Percentiles rank a stretch among this genome's conserved stretches.
These are phyloP conservation scores for Phyllopteryx taeniolatus DNA, from an alignment of 2,113 vertebrate species.

Conservation along the genomic window DNA sequence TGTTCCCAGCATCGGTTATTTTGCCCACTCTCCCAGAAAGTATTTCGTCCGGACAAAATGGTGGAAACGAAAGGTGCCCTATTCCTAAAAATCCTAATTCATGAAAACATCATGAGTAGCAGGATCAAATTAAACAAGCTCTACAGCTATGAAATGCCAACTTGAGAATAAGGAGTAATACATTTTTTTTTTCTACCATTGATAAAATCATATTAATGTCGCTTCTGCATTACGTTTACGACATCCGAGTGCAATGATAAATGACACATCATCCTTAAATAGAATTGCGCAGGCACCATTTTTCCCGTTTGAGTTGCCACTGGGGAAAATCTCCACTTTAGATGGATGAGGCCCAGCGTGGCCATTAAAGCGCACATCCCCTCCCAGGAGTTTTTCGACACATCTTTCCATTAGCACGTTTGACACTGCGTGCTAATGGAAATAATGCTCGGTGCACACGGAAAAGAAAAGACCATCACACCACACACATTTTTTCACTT, in stretches of 20 bases:
- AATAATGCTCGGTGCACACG: background rate
- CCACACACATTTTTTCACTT: too few relatives aligned
- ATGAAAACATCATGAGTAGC: constrained; percentile 37
- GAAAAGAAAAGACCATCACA: background rate
- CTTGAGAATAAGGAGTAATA: constrained; percentile 50
- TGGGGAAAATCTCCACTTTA: constrained; percentile 8
- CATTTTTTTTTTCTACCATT: constrained; percentile 11
- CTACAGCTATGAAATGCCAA: constrained; percentile 34
- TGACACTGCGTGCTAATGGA: too few relatives aligned
- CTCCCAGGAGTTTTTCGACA: constrained; percentile 23
- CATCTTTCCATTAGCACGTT: background rate
- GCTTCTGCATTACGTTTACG: constrained; percentile 57
- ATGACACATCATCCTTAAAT: constrained; percentile 39
- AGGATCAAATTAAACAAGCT: constrained; percentile 33
- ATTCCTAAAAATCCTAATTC: constrained; percentile 16
- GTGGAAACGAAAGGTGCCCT: constrained; percentile 26
- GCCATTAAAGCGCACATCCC: constrained; percentile 40
- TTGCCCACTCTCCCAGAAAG: background rate
- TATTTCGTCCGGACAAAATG: constrained; percentile 5
- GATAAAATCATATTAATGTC: constrained; percentile 54
- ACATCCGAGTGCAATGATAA: constrained; percentile 42
- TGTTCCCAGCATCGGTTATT: background rate
- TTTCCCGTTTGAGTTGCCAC: constrained; percentile 9
- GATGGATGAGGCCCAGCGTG: constrained; percentile 46
- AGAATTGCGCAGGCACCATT: constrained; percentile 29